Evolutionary conservation across 2,888 invertebrate species (phyloP).

Genomic region (Monochamus alternatus): DNA sequence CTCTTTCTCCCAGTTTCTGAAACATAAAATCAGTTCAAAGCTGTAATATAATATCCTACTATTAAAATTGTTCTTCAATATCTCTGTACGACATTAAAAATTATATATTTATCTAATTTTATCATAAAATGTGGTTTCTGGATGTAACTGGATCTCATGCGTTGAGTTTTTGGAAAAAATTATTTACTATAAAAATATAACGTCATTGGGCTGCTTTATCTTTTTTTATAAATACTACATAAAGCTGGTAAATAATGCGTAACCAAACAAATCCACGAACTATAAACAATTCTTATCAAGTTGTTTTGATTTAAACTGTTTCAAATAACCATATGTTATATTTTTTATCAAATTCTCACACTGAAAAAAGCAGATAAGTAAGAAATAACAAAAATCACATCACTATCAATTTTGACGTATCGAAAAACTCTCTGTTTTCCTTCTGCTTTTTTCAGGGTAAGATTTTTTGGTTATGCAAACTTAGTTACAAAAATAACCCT

Average conservation of each 20-base stretch:
- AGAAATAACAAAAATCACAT: too few relatives aligned
- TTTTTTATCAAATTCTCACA: too few relatives aligned
- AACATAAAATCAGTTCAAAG: not conserved
- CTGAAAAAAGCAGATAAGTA: too few relatives aligned
- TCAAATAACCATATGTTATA: not conserved
- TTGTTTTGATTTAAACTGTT: not conserved
- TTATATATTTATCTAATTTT: not conserved
- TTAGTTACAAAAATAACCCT: too few relatives aligned
- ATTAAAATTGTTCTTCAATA: too few relatives aligned
- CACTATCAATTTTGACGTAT: too few relatives aligned
- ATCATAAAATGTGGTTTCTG: not conserved
- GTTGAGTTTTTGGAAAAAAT: not conserved
- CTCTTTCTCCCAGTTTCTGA: conserved; percentile 77
- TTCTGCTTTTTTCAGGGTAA: too few relatives aligned
- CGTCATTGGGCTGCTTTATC: not conserved
- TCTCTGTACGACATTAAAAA: too few relatives aligned
- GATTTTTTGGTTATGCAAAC: too few relatives aligned
- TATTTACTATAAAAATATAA: not conserved
- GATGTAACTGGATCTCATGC: too few relatives aligned
- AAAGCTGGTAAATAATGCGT: not conserved
- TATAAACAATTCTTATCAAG: not conserved
- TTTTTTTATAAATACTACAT: not conserved
- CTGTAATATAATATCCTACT: too few relatives aligned
- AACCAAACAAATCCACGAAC: not conserved
- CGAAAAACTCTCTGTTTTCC: too few relatives aligned